Evolutionary conservation across 1,140 invertebrate species (phyloP).

Genomic region (Papilio machaon): DNA sequence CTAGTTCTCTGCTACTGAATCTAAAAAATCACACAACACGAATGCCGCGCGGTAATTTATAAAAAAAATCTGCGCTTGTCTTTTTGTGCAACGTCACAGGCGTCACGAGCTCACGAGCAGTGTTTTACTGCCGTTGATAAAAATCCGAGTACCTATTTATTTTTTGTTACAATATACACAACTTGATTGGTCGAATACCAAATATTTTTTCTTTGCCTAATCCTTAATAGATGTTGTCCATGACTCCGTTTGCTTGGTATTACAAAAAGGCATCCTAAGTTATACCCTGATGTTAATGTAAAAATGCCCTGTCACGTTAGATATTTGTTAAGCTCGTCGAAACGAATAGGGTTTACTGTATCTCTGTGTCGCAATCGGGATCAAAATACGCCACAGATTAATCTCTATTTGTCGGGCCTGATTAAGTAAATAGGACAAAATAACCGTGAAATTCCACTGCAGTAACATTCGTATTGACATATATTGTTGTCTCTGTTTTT

Average conservation of each 20-base stretch:
- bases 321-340: not conserved
- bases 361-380: not conserved
- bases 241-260: no score
- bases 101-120: not conserved
- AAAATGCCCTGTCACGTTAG: not conserved
- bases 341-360: not conserved
- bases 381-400: slow-evolving; percentile 19
- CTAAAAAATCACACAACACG: not conserved
- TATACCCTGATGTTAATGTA: not conserved
- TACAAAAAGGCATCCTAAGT: not conserved
- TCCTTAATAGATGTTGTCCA: no score
- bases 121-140: not conserved
- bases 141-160: not conserved
- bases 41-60: not conserved
- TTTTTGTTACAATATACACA: no score
- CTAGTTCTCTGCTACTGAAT: not conserved
- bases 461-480: not conserved
- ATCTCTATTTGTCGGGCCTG: slow-evolving; percentile 9
- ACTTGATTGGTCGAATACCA: no score
- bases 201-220: no score
- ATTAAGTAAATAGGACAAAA: not conserved
- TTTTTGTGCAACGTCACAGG: not conserved
- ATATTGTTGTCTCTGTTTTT: not conserved
- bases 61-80: not conserved
- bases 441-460: no score